Evolutionary conservation across 2,797 vertebrate genomes (phyloP).

Genomic region (Gallinago stenura): DNA sequence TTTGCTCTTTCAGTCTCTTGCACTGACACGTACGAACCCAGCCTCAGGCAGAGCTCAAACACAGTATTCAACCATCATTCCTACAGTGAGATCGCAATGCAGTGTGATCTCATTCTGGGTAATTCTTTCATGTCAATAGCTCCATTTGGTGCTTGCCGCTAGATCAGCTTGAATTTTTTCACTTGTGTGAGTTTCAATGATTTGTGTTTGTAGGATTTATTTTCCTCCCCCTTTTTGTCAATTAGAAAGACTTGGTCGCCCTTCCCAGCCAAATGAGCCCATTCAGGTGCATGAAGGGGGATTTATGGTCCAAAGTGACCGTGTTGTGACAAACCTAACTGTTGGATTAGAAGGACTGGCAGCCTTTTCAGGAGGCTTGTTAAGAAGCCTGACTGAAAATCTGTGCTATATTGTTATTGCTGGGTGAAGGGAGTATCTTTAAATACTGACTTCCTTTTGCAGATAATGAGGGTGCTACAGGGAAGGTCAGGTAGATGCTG

Average conservation of each 20-base stretch:
- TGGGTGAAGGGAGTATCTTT: background rate
- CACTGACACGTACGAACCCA: background rate
- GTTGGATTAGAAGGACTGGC: background rate
- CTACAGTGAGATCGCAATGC: background rate
- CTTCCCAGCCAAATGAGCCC: background rate
- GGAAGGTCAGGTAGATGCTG: background rate
- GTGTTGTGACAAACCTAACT: background rate
- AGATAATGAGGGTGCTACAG: background rate
- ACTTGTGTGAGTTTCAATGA: background rate
- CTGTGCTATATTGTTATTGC: background rate
- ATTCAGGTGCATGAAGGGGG: fast-evolving
- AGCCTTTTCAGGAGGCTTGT: background rate
- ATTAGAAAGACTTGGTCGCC: background rate
- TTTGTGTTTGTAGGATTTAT: slow-evolving; percentile 6
- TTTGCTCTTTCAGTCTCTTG: background rate
- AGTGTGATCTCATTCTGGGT: background rate
- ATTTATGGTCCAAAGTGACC: background rate
- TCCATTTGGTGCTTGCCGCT: background rate
- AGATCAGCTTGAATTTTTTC: background rate
- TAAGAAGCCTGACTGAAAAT: background rate
- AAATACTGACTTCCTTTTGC: background rate
- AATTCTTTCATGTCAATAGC: background rate
- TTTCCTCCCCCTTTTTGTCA: background rate
- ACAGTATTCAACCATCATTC: background rate
- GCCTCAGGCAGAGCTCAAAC: background rate